Conservation (phyloP, 2,113 vertebrate genomes). For the Charadrius vociferus region DNA sequence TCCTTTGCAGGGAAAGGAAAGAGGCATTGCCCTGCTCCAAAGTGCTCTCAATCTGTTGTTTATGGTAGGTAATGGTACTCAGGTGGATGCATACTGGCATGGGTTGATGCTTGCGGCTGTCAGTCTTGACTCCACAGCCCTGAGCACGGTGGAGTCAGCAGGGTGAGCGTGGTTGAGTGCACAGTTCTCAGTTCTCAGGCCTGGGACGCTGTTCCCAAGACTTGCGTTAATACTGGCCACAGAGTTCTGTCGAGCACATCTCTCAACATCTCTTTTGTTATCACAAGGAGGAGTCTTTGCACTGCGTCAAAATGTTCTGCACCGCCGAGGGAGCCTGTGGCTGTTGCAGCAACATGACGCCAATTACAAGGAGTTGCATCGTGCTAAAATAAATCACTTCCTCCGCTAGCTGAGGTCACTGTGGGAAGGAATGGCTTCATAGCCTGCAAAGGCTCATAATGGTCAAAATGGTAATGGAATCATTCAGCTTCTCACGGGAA, state of each 20-base stretch:
- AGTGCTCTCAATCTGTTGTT: not conserved
- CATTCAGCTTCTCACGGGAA: not conserved
- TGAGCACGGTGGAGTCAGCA: fast-evolving
- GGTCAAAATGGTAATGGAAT: not conserved
- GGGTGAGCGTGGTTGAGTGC: fast-evolving
- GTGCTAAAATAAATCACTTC: not conserved
- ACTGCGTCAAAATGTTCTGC: constrained; percentile 3
- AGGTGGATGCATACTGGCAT: not conserved
- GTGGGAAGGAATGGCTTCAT: not conserved
- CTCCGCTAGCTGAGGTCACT: not conserved
- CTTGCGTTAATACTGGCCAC: fast-evolving
- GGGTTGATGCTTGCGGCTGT: not conserved
- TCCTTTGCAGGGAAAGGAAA: not conserved
- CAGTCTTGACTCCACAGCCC: not conserved
- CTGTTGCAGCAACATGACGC: not conserved
- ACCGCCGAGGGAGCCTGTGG: not conserved
- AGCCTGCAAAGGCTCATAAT: not conserved
- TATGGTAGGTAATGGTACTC: not conserved
- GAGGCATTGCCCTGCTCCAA: not conserved
- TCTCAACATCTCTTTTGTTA: not conserved
- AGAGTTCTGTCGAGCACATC: not conserved
- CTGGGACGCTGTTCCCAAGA: not conserved
- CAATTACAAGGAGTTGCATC: not conserved
- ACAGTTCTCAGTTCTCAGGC: not conserved
- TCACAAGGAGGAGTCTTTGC: not conserved